Evolutionary conservation across 1,140 invertebrate genomes (phyloP), one percentile per base, ranked within the genome.

Genomic region (Pectinophora gossypiella): DNA sequence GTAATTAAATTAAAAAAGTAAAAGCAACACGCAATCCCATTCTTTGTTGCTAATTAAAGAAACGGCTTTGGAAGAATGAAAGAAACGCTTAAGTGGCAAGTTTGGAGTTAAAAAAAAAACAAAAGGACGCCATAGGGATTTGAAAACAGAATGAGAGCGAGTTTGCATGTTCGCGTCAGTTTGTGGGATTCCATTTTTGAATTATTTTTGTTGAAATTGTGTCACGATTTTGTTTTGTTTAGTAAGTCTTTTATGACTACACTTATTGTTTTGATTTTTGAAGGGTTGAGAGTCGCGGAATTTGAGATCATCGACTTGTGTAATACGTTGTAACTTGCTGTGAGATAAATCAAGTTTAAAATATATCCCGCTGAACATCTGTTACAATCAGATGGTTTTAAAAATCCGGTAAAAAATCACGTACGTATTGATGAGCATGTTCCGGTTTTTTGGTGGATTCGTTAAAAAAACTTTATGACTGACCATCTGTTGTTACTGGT

Each of bases 1-100:
- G 69, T 82, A 81, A 85, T 85, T 84, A 79, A 85, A 85, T 84
- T 75, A 70, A 76, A 82, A 81, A 85, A 82, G 72, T 80, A 80
- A 77, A 72, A 79, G 75, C 62, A 67, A 72, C 81, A 85, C 81
- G 81, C 81, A 78, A 83, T 74, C 64, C 67, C 62, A 75, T 81
- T 78, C 75, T 77, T 76, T 76, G 76, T 76, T 67, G 68, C 68
- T 84, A 83, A 84, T 84, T 77, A 83, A 85, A 85, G 78, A 79
- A 80, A 79, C 70, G 62, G 73, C 65, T 69, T 64, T 63, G 67
- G 64, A 61, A 72, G 65, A 80, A 78, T 66, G 74, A 65, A 71
- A 68, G 63, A 77, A 71, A 68, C 56, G 68, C 51, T 72, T 78
- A 85, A 85, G 82, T 85, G 77, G 76, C 72, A 84, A 85, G 80